These are phyloP conservation scores for Tetramorium parvispinum DNA, from an alignment of 1,140 invertebrate species.

Conservation along the genomic window DNA sequence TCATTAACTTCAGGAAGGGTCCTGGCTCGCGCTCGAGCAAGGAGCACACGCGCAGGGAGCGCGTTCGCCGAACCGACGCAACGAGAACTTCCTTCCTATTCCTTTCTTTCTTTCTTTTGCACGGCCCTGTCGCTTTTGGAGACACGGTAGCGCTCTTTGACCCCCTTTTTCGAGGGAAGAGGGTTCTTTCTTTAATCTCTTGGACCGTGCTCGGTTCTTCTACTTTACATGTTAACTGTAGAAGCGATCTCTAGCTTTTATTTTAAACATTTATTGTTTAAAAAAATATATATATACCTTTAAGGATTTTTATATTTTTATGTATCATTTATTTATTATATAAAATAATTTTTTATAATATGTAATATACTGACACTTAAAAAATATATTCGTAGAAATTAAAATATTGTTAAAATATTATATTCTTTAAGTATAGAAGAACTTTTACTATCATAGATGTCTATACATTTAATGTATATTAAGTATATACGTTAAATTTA, in stretches of 20 bases:
- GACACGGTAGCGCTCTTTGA: conserved; percentile 54
- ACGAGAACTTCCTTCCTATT: conserved; percentile 33
- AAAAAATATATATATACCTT: not conserved
- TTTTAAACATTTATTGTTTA: conserved; percentile 3
- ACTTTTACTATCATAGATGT: not conserved
- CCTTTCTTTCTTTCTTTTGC: not conserved
- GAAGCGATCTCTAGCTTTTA: not conserved
- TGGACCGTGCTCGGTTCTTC: not conserved
- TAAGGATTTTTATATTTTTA: not conserved
- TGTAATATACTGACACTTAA: not conserved
- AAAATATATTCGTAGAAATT: not conserved
- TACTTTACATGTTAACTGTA: not conserved
- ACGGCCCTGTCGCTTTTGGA: not conserved
- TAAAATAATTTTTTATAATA: not conserved
- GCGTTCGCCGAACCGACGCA: conserved; percentile 37
- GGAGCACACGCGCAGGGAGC: conserved; percentile 16
- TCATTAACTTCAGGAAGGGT: conserved; percentile 74
- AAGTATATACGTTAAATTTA: not conserved
- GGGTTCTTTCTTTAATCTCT: conserved; percentile 41
- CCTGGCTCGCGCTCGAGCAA: conserved; percentile 57
- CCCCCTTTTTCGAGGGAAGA: conserved; percentile 29
- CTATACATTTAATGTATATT: not conserved
- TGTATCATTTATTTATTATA: not conserved
- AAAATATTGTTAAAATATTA: too few relatives aligned
- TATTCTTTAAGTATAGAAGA: too few relatives aligned